These are phyloP conservation scores for Cyanistes caeruleus DNA, from an alignment of 2,113 vertebrate genomes.

Conservation along the genomic window DNA sequence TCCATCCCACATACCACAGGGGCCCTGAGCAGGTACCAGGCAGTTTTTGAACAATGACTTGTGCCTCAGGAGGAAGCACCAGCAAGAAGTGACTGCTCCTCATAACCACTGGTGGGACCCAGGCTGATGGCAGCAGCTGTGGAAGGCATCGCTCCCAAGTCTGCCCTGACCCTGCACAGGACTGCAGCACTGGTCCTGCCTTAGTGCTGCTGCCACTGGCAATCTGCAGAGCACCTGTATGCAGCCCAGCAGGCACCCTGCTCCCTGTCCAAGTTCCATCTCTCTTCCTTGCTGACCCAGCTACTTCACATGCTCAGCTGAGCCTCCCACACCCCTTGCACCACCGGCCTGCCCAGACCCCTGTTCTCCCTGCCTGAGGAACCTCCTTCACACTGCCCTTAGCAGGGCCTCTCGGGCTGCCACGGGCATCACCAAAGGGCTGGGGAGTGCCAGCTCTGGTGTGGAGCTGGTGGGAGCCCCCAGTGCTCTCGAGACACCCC, in stretches of 20 bases:
- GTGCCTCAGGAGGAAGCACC: background rate
- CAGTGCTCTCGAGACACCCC: accelerated
- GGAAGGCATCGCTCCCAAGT: background rate
- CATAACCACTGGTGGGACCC: accelerated
- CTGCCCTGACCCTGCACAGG: background rate
- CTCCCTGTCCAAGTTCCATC: accelerated
- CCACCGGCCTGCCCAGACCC: accelerated
- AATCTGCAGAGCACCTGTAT: background rate
- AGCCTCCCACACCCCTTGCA: accelerated
- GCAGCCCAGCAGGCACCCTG: background rate
- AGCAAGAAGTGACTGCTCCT: background rate
- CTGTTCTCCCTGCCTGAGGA: background rate
- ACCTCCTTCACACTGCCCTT: background rate
- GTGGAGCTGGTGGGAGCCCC: accelerated
- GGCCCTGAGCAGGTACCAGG: background rate
- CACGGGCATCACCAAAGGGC: background rate
- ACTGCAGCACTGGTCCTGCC: accelerated
- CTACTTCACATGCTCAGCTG: accelerated
- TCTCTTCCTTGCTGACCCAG: background rate
- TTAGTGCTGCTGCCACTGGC: background rate
- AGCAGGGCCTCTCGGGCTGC: background rate
- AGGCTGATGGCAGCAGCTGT: background rate
- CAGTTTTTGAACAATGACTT: background rate
- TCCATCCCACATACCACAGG: background rate
- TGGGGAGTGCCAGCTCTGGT: background rate